Base-by-base conservation (phyloP, 1,140 invertebrate species). In the Lithobius niger region DNA sequence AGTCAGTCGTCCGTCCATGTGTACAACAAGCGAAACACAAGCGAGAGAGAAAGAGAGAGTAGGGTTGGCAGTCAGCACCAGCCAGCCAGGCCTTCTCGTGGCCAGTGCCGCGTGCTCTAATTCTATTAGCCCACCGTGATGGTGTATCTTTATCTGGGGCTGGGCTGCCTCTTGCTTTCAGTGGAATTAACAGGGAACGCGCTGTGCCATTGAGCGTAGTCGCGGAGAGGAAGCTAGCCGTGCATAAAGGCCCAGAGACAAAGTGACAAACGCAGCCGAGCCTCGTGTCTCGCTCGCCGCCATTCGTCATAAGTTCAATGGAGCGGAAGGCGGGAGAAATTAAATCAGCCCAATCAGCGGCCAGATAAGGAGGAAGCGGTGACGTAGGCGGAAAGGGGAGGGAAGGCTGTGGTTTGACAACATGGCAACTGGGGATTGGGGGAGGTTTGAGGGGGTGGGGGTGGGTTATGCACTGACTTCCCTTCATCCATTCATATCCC, bases 271-370 rank as follows among this genome's bases (percentile, higher is more conserved):
- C 27, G 48, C 13, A 50, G 6, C 48, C 16, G 10, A 13, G 48
- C 16, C 31, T 27, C 27, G 48, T 13, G 6, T 50, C 24, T 50
- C 48, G 27, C 27, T 50, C 16, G 19, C 22, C 27, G 13, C 16
- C 48, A 50, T 50, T 26, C 13, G 10, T 50, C 48, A 50, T 50
- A 50, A 26, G 48, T 50, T 24, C 48, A 50, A 50, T 50, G 13
- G 10, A 25, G 48, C 25, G 48, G 13, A 26, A 50, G 27, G 22
- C 4, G 13, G 24, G 27, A 27, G 3, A 50, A 50, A 50, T 50
- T 50, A 50, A 50, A 50, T 50, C 48, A 50, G 25, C 48, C 13
- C 48, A 45, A 45, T 45, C 18, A 19, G 31, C 31, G n/a, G n/a
- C 31, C 10, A 36, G 31, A 36, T 36, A 36, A 36, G 31, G 10